Conservation (phyloP, 2,888 invertebrate species). For the Polietes domitor region DNA sequence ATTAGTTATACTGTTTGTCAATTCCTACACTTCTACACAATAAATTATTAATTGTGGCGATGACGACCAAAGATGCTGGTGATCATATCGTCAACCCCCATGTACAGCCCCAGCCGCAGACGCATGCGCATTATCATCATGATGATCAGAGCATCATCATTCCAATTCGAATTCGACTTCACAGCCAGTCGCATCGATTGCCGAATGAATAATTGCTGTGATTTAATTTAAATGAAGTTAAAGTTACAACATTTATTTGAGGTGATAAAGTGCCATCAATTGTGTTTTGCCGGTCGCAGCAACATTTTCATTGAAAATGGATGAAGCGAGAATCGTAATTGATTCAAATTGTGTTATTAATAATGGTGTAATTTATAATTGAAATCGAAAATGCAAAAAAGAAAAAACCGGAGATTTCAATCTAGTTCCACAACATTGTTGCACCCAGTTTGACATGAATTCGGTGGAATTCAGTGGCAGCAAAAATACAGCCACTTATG, state of each 20-base stretch:
- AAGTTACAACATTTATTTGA: slow-evolving; percentile 56
- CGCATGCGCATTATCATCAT: neutral
- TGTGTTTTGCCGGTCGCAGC: slow-evolving; percentile 34
- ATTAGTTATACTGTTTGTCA: slow-evolving; percentile 68
- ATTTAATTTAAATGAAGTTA: slow-evolving; percentile 65
- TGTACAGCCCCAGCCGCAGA: neutral
- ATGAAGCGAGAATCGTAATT: slow-evolving; percentile 52
- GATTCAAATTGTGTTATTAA: slow-evolving; percentile 66
- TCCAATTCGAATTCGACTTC: neutral
- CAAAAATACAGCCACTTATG: too few species aligned
- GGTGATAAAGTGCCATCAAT: slow-evolving; percentile 64
- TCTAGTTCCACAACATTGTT: slow-evolving; percentile 24
- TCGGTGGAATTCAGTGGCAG: neutral
- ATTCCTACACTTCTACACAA: slow-evolving; percentile 67
- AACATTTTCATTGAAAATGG: slow-evolving; percentile 31
- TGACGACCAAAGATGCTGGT: slow-evolving; percentile 54
- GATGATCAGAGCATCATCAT: neutral
- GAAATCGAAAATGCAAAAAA: slow-evolving; percentile 39
- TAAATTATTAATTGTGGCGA: slow-evolving; percentile 67
- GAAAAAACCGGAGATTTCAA: slow-evolving; percentile 3
- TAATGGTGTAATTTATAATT: slow-evolving; percentile 65
- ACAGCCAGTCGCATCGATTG: slow-evolving; percentile 46
- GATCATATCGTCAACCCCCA: neutral
- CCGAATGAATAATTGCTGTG: slow-evolving; percentile 66
- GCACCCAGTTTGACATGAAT: neutral